Percentiles rank a stretch among this genome's conserved stretches.
Evolutionary conservation across 2,888 invertebrate genomes (phyloP).

Genomic region (Drepana falcataria): DNA sequence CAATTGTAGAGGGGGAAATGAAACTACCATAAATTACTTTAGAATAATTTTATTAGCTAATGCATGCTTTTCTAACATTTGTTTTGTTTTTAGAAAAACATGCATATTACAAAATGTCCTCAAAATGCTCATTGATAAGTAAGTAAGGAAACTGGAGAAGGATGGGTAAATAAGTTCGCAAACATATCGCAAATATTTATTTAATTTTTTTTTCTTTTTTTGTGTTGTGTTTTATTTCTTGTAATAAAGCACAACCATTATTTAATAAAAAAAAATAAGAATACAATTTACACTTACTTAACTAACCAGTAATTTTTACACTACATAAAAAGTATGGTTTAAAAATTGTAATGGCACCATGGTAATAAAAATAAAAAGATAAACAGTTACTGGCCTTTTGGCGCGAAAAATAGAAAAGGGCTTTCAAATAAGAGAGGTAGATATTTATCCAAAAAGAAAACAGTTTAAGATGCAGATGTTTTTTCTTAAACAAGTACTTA

Average conservation of each 20-base stretch:
- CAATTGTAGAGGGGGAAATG: conserved; percentile 13
- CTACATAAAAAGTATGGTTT: conserved; percentile 12
- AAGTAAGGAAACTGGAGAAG: conserved; percentile 26
- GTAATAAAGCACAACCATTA: conserved; percentile 9
- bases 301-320: conserved; percentile 10
- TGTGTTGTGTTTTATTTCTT: conserved; percentile 15
- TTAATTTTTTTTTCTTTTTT: conserved; percentile 11
- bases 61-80: conserved; percentile 22
- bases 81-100: conserved; percentile 22
- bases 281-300: conserved; percentile 6
- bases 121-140: neutral
- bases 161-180: conserved; percentile 48
- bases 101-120: conserved; percentile 7
- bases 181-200: conserved; percentile 34
- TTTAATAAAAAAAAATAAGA: conserved; percentile 10
- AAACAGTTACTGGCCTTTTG: conserved; percentile 7
- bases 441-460: conserved; percentile 14
- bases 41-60: conserved; percentile 11
- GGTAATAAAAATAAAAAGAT: conserved; percentile 31
- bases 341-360: conserved; percentile 62
- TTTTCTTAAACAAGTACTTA: neutral
- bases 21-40: conserved; percentile 15
- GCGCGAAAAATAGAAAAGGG: conserved; percentile 21
- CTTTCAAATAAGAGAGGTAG: conserved; percentile 37
- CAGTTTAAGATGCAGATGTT: neutral